These are phyloP conservation scores for Drosophila lacertosa DNA, from an alignment of 1,140 invertebrate genomes.

Conservation along the genomic window DNA sequence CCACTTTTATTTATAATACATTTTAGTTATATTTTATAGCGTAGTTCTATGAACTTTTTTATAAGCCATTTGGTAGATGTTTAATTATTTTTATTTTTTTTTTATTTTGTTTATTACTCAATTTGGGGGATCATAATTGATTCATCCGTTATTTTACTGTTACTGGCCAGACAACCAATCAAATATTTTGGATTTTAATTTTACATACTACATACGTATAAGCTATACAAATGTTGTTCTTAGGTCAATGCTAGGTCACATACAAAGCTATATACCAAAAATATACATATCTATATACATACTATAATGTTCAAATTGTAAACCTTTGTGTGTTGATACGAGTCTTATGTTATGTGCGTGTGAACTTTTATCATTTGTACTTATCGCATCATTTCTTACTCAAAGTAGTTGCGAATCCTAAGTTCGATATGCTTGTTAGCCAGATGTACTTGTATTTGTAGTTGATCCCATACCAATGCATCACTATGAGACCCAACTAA, in stretches of 20 bases:
- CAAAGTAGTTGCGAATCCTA: slow-evolving; percentile 63
- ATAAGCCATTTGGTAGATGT: slow-evolving; percentile 54
- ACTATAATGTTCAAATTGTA: slow-evolving; percentile 76
- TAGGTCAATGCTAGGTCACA: slow-evolving; percentile 72
- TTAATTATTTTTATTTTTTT: slow-evolving; percentile 22
- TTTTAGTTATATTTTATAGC: slow-evolving; percentile 58
- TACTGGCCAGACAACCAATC: slow-evolving; percentile 66
- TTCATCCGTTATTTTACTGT: slow-evolving; percentile 30
- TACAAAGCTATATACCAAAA: slow-evolving; percentile 32
- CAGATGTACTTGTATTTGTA: slow-evolving; percentile 28
- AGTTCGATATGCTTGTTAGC: slow-evolving; percentile 64
- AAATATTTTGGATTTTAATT: slow-evolving; percentile 61
- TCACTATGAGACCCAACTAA: slow-evolving; percentile 57
- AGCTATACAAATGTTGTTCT: slow-evolving; percentile 58
- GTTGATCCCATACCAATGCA: slow-evolving; percentile 19
- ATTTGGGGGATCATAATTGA: slow-evolving; percentile 4
- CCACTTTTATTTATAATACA: slow-evolving; percentile 70
- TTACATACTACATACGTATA: slow-evolving; percentile 60
- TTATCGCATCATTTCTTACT: slow-evolving; percentile 54
- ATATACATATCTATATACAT: slow-evolving; percentile 45
- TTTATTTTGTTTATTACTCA: neutral
- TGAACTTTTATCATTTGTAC: slow-evolving; percentile 74
- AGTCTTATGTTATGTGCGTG: slow-evolving; percentile 81
- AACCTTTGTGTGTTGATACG: slow-evolving; percentile 79
- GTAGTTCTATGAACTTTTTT: slow-evolving; percentile 48